These are phyloP conservation scores for Ptilonorhynchus violaceus DNA, from an alignment of 2,113 vertebrate species.

Conservation along the genomic window DNA sequence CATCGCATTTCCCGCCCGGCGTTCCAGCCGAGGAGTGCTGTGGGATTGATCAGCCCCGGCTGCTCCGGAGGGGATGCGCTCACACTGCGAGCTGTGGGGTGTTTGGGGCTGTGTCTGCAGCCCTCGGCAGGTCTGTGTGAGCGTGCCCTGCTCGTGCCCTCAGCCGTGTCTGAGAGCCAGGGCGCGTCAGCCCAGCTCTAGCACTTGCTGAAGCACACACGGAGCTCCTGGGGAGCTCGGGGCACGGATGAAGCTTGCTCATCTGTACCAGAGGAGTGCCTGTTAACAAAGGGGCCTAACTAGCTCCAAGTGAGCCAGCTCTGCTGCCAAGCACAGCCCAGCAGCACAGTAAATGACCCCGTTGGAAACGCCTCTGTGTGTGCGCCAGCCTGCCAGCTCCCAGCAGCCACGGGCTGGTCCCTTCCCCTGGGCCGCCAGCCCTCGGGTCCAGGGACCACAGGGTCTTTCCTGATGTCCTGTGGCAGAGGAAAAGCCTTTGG, in stretches of 20 bases:
- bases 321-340: not conserved
- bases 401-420: fast-evolving
- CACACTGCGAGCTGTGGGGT: not conserved
- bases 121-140: not conserved
- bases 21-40: not conserved
- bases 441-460: fast-evolving
- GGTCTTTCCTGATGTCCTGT: not conserved
- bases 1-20: not conserved
- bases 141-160: not conserved
- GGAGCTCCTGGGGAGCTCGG: not conserved
- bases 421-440: not conserved
- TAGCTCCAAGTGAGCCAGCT: not conserved
- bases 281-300: not conserved
- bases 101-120: not conserved
- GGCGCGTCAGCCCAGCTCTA: not conserved
- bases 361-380: not conserved
- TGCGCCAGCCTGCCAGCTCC: not conserved
- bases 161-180: not conserved
- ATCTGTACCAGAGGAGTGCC: not conserved
- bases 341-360: not conserved
- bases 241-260: not conserved
- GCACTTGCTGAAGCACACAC: not conserved
- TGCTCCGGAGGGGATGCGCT: not conserved
- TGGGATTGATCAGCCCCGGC: not conserved
- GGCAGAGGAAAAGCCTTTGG: not conserved